These are phyloP conservation scores for Potamilus streckersoni DNA, from an alignment of 1,140 invertebrate genomes.

Conservation along the genomic window DNA sequence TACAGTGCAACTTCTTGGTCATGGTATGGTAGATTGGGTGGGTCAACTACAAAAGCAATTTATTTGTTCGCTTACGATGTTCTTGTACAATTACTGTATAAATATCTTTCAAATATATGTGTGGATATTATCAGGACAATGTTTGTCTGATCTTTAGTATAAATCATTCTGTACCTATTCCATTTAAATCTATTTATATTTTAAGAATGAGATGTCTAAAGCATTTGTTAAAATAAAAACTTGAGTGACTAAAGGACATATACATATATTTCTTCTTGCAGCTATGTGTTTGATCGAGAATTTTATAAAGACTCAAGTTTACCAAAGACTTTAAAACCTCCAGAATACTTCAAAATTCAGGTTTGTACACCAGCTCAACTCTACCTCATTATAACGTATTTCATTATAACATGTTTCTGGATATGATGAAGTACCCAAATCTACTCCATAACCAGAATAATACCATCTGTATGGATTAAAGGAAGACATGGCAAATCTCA, in stretches of 20 bases:
- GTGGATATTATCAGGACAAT: neutral
- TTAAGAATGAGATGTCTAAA: neutral
- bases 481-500: too few relatives aligned
- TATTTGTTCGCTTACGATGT: too few relatives aligned
- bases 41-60: too few relatives aligned
- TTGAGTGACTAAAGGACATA: neutral
- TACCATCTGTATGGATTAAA: neutral
- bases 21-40: too few relatives aligned
- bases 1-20: too few relatives aligned
- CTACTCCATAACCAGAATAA: too few relatives aligned
- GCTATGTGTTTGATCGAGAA: constrained; percentile 60
- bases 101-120: neutral
- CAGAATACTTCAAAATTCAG: constrained; percentile 49
- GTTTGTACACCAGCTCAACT: constrained; percentile 30
- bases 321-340: constrained; percentile 49
- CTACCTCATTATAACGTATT: too few relatives aligned
- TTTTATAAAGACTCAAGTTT: constrained; percentile 57
- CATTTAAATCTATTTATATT: neutral
- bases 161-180: neutral
- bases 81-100: neutral
- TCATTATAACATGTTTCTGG: too few relatives aligned
- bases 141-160: neutral
- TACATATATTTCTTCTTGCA: constrained; percentile 28
- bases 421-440: too few relatives aligned
- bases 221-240: neutral